A percentile compares a stretch with the other conserved stretches of the same genome.
Conservation (phyloP, 2,113 vertebrate genomes). For the Melanotaenia duboulayi region DNA sequence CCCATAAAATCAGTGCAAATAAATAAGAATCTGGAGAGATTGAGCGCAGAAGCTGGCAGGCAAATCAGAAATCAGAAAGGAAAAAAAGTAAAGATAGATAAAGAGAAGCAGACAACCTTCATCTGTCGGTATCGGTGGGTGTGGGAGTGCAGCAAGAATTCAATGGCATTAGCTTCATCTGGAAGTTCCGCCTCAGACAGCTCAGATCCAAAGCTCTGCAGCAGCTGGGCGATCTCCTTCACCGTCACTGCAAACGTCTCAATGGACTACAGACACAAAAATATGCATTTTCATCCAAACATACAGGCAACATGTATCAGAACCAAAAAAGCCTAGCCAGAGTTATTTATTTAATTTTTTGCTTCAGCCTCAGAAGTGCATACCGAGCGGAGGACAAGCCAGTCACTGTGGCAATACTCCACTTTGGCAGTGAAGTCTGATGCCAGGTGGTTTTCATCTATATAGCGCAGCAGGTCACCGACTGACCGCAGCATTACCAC, state of each 20-base stretch:
- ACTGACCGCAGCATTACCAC: slow-evolving; percentile 97
- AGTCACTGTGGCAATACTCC: slow-evolving; percentile 93
- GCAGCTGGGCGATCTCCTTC: slow-evolving; percentile 96
- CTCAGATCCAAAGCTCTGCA: slow-evolving; percentile 93
- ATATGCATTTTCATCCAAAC: slow-evolving; percentile 18
- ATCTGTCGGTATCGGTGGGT: slow-evolving; percentile 90
- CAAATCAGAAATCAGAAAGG: background rate
- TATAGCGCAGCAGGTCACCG: slow-evolving; percentile 93
- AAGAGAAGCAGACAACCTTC: slow-evolving; percentile 83
- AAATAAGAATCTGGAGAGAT: background rate
- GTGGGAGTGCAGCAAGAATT: slow-evolving; percentile 88
- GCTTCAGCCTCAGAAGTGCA: background rate
- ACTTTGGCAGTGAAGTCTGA: slow-evolving; percentile 92
- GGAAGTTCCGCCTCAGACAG: slow-evolving; percentile 92
- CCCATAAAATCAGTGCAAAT: background rate
- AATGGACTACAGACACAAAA: slow-evolving; percentile 87
- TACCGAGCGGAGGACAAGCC: slow-evolving; percentile 95
- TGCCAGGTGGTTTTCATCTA: slow-evolving; percentile 93
- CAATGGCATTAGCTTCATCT: slow-evolving; percentile 86
- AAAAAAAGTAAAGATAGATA: background rate
- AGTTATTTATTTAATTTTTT: background rate
- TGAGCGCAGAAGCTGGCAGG: background rate
- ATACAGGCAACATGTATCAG: background rate
- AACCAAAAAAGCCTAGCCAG: background rate
- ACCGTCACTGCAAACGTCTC: slow-evolving; percentile 97